Base-by-base conservation (phyloP, 2,113 vertebrate genomes). In the Piaya cayana region DNA sequence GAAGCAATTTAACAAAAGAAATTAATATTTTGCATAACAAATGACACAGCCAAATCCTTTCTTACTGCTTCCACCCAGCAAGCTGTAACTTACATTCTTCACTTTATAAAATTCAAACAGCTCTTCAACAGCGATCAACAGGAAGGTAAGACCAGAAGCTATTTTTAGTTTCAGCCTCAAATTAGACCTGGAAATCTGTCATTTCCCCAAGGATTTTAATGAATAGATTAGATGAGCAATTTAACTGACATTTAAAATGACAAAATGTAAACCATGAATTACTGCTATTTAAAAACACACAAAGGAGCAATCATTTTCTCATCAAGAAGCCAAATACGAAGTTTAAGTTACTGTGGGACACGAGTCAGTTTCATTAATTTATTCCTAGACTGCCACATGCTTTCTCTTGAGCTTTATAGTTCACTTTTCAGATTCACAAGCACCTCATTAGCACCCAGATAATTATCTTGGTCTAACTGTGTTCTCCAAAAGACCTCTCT, bases 211-310 rank as follows among this genome's bases (percentile, higher is more conserved):
- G 43, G 75, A 83, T 30, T 94, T 88, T 85, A 67, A 90, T 17
- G 50, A 92, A 77, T 22, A 70, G 84, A 93, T 93, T 86, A 92
- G 67, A 87, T 94, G 85, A 83, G 82, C 79, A 91, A 97, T 92
- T 90, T 88, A 90, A 88, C 71, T 93, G 82, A 71, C 88, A 93
- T 75, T 65, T 65, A 39, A 92, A 83, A 82, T 92, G 77, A 95
- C 50, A 90, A 88, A 95, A 71, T 76, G 58, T 36, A 83, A 74
- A 21, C 18, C 37, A 59, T 1, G 6, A 91, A 89, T 87, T 84
- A 76, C 34, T 72, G 64, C 49, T 89, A 81, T 82, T 76, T 82
- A 93, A 95, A 97, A 89, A 89, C 32, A 92, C 71, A 93, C 77
- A 89, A 88, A 69, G 71, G 42, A 95, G 86, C 42, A 80, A 91